Evolutionary conservation across 2,797 vertebrate species (phyloP), one percentile per base, ranked within the genome.

Genomic region (Merluccius polli): DNA sequence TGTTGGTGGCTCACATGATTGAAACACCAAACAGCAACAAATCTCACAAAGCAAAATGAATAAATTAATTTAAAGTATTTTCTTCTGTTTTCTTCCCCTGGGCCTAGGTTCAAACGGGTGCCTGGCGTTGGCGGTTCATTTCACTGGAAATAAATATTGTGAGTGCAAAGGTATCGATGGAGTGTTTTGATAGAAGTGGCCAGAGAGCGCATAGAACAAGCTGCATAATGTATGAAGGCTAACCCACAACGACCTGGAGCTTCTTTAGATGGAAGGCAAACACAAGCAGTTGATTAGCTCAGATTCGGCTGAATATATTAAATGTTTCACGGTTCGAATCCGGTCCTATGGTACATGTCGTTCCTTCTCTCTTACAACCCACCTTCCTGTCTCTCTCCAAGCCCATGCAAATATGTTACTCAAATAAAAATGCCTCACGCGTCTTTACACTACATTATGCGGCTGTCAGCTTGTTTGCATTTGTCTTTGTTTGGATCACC

Each of bases 171-270:
- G 82, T 82, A 78, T 81, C 81, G 77, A 74, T 80, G 77, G 38
- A 90, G 86, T 84, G 89, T 76, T 87, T 82, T 85, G 83, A 90
- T 81, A 81, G 78, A 74, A 84, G 77, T 73, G 44, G 59, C 77
- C 73, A 73, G 33, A 68, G 77, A 83, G 85, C 72, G 80, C 71
- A 59, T 44, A 81, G 87, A 89, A 85, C 79, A 38, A 86, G 77
- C 87, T 91, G 86, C 86, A 93, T 92, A 85, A 91, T 92, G 87
- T 85, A 91, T 90, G 87, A 91, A 83, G 85, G 84, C 86, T 86
- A 91, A 91, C 92, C 59, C 63, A 86, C 78, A 27, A 70, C 79
- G 71, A 73, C 83, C 83, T 69, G 81, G n/a, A 2, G 81, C 78
- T 76, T 72, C 6, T 75, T 79, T 35, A 77, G 80, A 76, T 30